phyloP scores from a whole-genome alignment of 2,113 vertebrate species.

The Donacobius atricapilla region DNA sequence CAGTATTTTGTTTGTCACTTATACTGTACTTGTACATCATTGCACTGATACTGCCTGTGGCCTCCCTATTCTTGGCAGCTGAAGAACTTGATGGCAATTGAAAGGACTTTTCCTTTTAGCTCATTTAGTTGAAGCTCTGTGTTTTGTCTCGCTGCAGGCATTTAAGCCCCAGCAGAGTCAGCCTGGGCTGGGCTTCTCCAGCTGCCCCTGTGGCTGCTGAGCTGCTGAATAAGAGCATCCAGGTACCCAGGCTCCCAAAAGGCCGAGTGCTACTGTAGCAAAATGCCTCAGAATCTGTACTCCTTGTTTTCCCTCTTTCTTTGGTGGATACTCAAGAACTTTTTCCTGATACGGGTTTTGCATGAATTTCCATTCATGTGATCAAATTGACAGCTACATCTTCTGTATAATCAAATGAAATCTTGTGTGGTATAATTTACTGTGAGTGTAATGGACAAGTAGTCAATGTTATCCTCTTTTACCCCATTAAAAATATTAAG shows the following conservation, averaged over 20 bases:
- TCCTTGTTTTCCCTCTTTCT: accelerated
- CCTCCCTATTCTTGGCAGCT: neutral
- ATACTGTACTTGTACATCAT: neutral
- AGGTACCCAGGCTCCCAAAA: accelerated
- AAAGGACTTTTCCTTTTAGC: neutral
- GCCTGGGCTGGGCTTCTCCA: neutral
- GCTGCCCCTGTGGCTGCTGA: neutral
- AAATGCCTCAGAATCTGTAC: accelerated
- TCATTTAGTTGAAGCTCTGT: neutral
- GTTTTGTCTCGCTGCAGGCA: neutral
- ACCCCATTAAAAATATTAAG: neutral
- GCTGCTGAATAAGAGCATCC: neutral
- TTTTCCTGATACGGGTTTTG: neutral
- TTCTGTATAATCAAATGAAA: neutral
- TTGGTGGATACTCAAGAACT: neutral
- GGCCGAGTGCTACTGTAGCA: neutral
- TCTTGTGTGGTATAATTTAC: too few species aligned
- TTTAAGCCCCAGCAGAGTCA: accelerated
- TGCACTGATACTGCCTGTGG: neutral
- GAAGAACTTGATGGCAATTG: neutral
- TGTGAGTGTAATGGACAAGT: neutral
- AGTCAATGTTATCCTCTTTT: neutral
- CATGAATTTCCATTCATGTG: neutral
- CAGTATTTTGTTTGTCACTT: neutral
- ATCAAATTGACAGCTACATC: neutral